Evolutionary conservation across 2,888 invertebrate species (phyloP).

Genomic region (Drymonia ruficornis): DNA sequence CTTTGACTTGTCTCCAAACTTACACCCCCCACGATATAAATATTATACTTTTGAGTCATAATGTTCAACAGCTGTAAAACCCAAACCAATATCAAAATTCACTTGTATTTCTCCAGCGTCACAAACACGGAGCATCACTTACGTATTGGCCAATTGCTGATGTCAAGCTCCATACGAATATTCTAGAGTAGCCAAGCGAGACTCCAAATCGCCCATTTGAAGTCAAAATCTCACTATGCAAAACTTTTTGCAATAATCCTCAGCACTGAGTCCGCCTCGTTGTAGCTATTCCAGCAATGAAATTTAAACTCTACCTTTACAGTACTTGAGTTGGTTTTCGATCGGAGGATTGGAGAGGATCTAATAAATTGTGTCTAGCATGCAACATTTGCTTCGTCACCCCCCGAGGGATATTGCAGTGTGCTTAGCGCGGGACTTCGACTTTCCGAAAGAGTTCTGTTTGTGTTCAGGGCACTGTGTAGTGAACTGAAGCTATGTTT

Average conservation of each 20-base stretch:
- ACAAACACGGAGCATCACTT: constrained; percentile 16
- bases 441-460: constrained; percentile 34
- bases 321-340: constrained; percentile 32
- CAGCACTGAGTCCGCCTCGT: constrained; percentile 47
- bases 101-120: neutral
- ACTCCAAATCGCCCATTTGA: constrained; percentile 51
- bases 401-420: constrained; percentile 56
- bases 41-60: neutral
- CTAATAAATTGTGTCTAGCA: constrained; percentile 62
- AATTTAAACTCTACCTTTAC: constrained; percentile 11
- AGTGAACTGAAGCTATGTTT: neutral
- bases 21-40: too few relatives aligned
- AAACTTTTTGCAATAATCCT: constrained; percentile 53
- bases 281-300: constrained; percentile 20
- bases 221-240: constrained; percentile 53
- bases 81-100: neutral
- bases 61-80: neutral
- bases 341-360: constrained; percentile 23
- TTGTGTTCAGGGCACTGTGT: constrained; percentile 18
- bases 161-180: constrained; percentile 27
- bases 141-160: constrained; percentile 23
- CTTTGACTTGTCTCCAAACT: too few relatives aligned
- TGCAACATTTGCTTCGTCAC: constrained; percentile 63
- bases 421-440: constrained; percentile 38
- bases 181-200: constrained; percentile 29